Conservation (phyloP, 1,140 invertebrate species). For the Probaryconus sp. region DNA sequence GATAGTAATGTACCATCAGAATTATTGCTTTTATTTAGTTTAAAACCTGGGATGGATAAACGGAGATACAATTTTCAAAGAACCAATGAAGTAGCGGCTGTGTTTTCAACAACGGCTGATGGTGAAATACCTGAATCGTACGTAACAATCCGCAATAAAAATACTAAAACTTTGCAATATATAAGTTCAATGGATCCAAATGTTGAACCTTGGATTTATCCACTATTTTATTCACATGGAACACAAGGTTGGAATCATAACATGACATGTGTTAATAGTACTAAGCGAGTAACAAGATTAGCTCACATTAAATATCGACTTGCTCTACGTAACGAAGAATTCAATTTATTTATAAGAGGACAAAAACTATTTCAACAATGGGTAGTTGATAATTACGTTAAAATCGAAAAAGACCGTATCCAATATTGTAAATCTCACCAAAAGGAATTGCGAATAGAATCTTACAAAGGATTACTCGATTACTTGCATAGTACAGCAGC, state of each 20-base stretch:
- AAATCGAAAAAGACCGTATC: slow-evolving; percentile 13
- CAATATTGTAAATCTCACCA: slow-evolving; percentile 78
- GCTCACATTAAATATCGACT: not conserved
- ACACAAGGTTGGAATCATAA: slow-evolving; percentile 10
- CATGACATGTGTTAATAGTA: not conserved
- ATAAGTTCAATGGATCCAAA: not conserved
- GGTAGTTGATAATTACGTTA: not conserved
- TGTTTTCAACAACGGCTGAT: slow-evolving; percentile 13
- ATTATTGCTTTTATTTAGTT: slow-evolving; percentile 15
- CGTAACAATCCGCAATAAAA: slow-evolving; percentile 5
- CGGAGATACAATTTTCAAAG: slow-evolving; percentile 23
- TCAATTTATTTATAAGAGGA: not conserved
- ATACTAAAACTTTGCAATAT: not conserved
- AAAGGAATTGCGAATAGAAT: slow-evolving; percentile 3
- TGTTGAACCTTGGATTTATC: slow-evolving; percentile 2
- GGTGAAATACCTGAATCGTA: slow-evolving; percentile 13
- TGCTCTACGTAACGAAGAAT: not conserved
- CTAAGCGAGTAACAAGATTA: not conserved
- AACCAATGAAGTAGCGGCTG: slow-evolving; percentile 22
- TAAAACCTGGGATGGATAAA: slow-evolving; percentile 7
- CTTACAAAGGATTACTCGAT: slow-evolving; percentile 20
- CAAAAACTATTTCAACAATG: not conserved
- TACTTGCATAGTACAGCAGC: slow-evolving; percentile 20
- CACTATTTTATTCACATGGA: slow-evolving; percentile 18
- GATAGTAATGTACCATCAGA: not conserved